These are phyloP conservation scores for Biston betularia DNA, from an alignment of 2,888 invertebrate genomes.

Conservation along the genomic window DNA sequence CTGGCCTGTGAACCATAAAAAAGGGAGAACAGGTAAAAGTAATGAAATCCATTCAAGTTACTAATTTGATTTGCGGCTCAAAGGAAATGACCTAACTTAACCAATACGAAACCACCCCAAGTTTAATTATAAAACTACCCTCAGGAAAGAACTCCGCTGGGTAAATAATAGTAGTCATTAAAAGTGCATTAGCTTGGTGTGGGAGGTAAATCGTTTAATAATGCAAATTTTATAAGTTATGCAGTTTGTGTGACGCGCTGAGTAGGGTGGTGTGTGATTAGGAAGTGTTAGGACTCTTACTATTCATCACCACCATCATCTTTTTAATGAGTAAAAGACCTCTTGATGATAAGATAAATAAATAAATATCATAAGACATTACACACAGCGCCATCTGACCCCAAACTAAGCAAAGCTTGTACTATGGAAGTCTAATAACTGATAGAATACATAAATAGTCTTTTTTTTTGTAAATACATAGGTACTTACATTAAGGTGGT, in stretches of 20 bases:
- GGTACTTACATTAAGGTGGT: too few relatives aligned
- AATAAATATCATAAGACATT: too few relatives aligned
- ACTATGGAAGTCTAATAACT: too few relatives aligned
- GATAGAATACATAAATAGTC: too few relatives aligned
- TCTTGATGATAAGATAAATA: too few relatives aligned
- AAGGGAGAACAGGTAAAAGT: constrained; percentile 11
- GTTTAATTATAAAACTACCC: constrained; percentile 25
- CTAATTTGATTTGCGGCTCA: constrained; percentile 29
- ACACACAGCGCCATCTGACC: too few relatives aligned
- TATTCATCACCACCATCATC: too few relatives aligned
- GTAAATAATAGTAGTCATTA: constrained; percentile 57
- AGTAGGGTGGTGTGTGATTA: not conserved
- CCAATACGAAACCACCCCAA: constrained; percentile 10
- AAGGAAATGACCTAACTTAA: constrained; percentile 13
- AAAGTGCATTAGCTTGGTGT: constrained; percentile 60
- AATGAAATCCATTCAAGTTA: constrained; percentile 24
- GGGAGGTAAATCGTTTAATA: constrained; percentile 52
- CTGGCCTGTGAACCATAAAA: too few relatives aligned
- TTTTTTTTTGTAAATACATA: too few relatives aligned
- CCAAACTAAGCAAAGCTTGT: too few relatives aligned
- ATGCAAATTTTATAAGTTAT: constrained; percentile 61
- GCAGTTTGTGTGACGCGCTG: constrained; percentile 12
- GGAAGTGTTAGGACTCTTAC: not conserved
- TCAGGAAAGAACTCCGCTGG: constrained; percentile 29
- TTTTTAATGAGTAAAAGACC: too few relatives aligned